These are phyloP conservation scores for Ceratoteleas bidentatus DNA, from an alignment of 1,140 invertebrate genomes.

Conservation along the genomic window DNA sequence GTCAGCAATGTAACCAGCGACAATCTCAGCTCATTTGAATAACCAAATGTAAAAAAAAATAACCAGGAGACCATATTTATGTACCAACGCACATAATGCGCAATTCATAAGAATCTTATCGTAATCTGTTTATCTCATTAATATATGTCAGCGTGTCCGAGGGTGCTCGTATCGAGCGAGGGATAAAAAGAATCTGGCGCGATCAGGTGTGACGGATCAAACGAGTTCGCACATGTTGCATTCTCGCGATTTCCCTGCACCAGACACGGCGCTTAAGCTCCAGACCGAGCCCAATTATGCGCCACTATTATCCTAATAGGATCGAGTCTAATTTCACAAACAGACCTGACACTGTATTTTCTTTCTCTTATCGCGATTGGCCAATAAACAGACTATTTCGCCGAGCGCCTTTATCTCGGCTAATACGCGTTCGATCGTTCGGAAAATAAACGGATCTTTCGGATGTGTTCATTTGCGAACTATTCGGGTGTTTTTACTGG, in stretches of 20 bases:
- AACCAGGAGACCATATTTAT: neutral
- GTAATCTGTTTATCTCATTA: slow-evolving; percentile 67
- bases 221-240: slow-evolving; percentile 74
- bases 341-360: slow-evolving; percentile 25
- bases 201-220: slow-evolving; percentile 76
- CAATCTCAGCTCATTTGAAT: no score
- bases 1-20: no score
- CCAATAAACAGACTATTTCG: slow-evolving; percentile 23
- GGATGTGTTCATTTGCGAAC: no score
- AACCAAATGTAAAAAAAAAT: no score
- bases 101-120: slow-evolving; percentile 64
- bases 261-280: slow-evolving; percentile 48
- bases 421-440: slow-evolving; percentile 6
- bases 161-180: slow-evolving; percentile 45
- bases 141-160: slow-evolving; percentile 48
- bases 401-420: slow-evolving; percentile 4
- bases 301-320: slow-evolving; percentile 72
- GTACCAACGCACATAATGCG: slow-evolving; percentile 26
- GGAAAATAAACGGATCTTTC: no score
- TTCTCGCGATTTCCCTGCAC: slow-evolving; percentile 69
- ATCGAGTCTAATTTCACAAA: slow-evolving; percentile 63
- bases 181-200: slow-evolving; percentile 56
- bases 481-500: no score
- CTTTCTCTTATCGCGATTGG: slow-evolving; percentile 33
- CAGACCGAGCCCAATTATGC: slow-evolving; percentile 69